These are phyloP conservation scores for Podarcis muralis DNA, from an alignment of 2,113 vertebrate genomes.

Conservation along the genomic window DNA sequence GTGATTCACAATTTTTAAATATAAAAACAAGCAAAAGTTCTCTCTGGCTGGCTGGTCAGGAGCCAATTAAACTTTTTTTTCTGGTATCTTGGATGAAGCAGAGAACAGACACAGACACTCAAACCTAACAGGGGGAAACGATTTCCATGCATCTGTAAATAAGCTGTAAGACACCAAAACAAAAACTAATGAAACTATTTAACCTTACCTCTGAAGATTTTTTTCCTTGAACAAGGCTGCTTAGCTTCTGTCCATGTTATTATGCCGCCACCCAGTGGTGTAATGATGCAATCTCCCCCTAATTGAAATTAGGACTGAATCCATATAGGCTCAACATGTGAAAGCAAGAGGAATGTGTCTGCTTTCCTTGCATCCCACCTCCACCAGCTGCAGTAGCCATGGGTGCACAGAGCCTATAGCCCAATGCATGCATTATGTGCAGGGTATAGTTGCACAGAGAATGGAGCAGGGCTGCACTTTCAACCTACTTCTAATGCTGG, in stretches of 20 bases:
- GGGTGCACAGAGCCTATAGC: not conserved
- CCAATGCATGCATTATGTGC: not conserved
- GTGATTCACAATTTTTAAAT: too few species aligned
- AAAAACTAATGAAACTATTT: not conserved
- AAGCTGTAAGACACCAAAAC: not conserved
- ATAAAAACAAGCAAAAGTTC: too few species aligned
- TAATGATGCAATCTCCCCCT: not conserved
- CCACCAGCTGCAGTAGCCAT: not conserved
- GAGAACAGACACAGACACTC: not conserved
- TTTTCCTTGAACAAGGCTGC: not conserved
- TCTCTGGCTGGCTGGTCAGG: too few species aligned
- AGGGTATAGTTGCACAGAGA: too few species aligned
- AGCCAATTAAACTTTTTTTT: not conserved
- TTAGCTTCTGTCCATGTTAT: not conserved
- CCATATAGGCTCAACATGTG: not conserved
- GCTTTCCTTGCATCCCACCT: not conserved
- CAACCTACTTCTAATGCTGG: too few species aligned
- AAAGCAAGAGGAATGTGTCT: not conserved
- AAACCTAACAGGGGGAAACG: not conserved
- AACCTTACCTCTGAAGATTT: not conserved
- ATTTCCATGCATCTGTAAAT: not conserved
- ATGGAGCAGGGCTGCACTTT: too few species aligned
- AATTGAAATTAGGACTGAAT: not conserved
- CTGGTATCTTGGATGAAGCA: not conserved
- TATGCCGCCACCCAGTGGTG: constrained; percentile 5